A percentile compares a stretch with the other conserved stretches of the same genome.
Evolutionary conservation across 2,888 invertebrate genomes (phyloP).

Genomic region (Habroteleia sp.): DNA sequence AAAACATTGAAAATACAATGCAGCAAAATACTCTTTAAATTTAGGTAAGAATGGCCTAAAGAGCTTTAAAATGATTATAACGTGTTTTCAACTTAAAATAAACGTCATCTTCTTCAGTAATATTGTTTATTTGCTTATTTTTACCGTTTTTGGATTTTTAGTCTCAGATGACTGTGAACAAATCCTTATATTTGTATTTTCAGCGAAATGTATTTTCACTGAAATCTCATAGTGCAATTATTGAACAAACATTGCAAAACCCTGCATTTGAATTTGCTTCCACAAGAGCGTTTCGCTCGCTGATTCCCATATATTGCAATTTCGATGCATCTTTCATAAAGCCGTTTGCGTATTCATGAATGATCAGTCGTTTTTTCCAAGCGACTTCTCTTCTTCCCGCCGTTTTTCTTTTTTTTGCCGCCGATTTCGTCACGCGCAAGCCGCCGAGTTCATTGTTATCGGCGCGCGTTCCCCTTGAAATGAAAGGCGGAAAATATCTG

Average conservation of each 20-base stretch:
- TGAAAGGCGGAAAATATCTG: conserved; percentile 44
- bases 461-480: conserved; percentile 50
- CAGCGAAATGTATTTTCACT: too few relatives aligned
- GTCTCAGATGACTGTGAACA: too few relatives aligned
- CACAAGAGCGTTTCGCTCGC: conserved; percentile 28
- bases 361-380: conserved; percentile 18
- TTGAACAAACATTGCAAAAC: conserved; percentile 30
- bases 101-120: too few relatives aligned
- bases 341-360: conserved; percentile 44
- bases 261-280: conserved; percentile 21
- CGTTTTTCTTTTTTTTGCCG: conserved; percentile 7
- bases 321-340: conserved; percentile 57
- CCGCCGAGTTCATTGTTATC: conserved; percentile 53
- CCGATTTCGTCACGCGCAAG: conserved; percentile 36
- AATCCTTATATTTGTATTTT: too few relatives aligned
- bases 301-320: conserved; percentile 55
- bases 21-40: too few relatives aligned
- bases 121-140: too few relatives aligned
- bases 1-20: too few relatives aligned
- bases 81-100: too few relatives aligned
- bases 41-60: too few relatives aligned
- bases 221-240: conserved; percentile 2
- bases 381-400: conserved; percentile 12
- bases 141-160: too few relatives aligned
- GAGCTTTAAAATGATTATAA: too few relatives aligned